These are phyloP conservation scores for Watsonalla binaria DNA, from an alignment of 2,888 invertebrate genomes.

Conservation along the genomic window DNA sequence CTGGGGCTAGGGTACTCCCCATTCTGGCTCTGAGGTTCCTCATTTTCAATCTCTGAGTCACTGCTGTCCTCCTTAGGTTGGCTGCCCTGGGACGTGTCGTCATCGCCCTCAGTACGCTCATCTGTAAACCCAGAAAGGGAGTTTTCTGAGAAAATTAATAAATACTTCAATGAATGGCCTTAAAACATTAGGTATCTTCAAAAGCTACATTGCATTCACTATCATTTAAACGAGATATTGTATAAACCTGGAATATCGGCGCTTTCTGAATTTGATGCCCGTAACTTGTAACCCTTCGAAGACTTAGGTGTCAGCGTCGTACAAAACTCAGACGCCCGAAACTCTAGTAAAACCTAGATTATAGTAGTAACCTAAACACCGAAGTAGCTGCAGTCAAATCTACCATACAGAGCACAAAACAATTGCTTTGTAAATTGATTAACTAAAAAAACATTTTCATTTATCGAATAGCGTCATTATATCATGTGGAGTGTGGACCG, in stretches of 20 bases:
- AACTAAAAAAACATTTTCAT: conserved; percentile 37
- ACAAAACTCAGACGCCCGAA: conserved; percentile 50
- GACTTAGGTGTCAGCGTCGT: conserved; percentile 33
- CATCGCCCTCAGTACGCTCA: conserved; percentile 72
- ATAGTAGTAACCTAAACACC: conserved; percentile 58
- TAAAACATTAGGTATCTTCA: background rate
- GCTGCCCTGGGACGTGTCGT: conserved; percentile 72
- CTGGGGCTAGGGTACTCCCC: conserved; percentile 54
- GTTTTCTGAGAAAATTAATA: conserved; percentile 8
- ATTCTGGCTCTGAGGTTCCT: conserved; percentile 62
- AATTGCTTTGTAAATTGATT: conserved; percentile 27
- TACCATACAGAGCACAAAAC: conserved; percentile 17
- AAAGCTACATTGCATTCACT: background rate
- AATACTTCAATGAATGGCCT: background rate
- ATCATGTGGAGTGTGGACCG: conserved; percentile 77
- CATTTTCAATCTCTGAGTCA: conserved; percentile 60
- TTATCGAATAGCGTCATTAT: conserved; percentile 66
- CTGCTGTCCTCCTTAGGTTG: conserved; percentile 70
- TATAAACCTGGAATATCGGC: background rate
- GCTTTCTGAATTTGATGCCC: conserved; percentile 5
- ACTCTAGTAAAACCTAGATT: conserved; percentile 51
- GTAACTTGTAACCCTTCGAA: conserved; percentile 20
- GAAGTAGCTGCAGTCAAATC: conserved; percentile 31
- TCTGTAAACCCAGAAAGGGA: conserved; percentile 36
- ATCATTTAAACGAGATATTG: background rate